Evolutionary conservation across 2,113 vertebrate genomes (phyloP), one percentile per base, ranked within the genome.

Genomic region (Brevimyrus niger): DNA sequence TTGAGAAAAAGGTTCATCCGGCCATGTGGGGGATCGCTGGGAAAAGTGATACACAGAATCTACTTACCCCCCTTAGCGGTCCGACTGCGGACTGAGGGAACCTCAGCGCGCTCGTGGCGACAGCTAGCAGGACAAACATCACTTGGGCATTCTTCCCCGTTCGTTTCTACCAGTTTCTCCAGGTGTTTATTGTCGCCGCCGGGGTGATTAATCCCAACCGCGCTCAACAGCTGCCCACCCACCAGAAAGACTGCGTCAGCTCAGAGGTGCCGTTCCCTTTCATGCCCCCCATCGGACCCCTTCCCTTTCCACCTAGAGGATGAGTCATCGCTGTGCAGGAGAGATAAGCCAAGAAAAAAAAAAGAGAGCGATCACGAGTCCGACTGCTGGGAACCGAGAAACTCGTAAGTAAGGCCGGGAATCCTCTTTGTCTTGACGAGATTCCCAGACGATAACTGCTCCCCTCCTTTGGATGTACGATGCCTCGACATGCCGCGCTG

Each of bases 1-100:
- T 88, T 48, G 23, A 35, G 65, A 73, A 88, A 88, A 88, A 61
- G 42, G 87, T 27, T 88, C 42, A 48, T 73, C 87, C 19, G 42
- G 55, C 50, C 85, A 87, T 87, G 85, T 38, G 55, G 51, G 38
- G 55, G 35, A 42, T 87, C 31, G 3, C 51, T 61, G 7, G 38
- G 38, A 44, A 42, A 65, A 65, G 48, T 15, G 17, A 55, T 42
- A 50, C 85, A 9, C 3, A 0, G 31, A 35, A 53, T 87, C 83
- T 27, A 11, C 44, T 27, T 13, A 15, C n/a, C 83, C 19, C 27
- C 46, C n/a, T 55, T 4, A 19, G 50, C 1, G 46, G 85, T 2
- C 50, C 10, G 27, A 21, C 47, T 0, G 48, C 31, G 50, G 50
- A 55, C n/a, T 87, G 31, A n/a, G 47, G 0, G 15, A 87, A 55